Evolutionary conservation across 2,888 invertebrate species (phyloP).

Genomic region (Strigamia transsilvanica): DNA sequence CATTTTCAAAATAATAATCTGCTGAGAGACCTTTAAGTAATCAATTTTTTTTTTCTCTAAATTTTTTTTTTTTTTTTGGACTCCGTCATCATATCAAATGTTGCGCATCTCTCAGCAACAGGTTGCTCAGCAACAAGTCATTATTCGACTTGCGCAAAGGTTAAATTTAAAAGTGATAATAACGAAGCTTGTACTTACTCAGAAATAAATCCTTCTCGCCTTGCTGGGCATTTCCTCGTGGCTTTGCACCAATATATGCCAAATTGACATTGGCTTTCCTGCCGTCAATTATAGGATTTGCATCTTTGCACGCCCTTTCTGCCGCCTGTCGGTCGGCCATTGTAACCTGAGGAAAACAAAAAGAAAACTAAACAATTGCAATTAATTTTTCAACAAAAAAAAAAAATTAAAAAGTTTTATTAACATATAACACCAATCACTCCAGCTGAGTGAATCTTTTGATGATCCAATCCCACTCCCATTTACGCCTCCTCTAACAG

Average conservation of each 20-base stretch:
- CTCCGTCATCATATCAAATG: not conserved
- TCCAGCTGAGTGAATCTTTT: not conserved
- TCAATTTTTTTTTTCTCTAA: not conserved
- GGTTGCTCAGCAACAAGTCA: conserved; percentile 34
- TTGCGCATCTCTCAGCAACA: conserved; percentile 48
- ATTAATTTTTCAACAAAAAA: too few relatives aligned
- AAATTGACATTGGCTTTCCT: conserved; percentile 98
- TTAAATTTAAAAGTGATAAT: not conserved
- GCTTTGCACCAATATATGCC: conserved; percentile 96
- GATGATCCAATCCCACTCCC: not conserved
- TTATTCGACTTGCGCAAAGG: not conserved
- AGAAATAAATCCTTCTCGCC: conserved; percentile 62
- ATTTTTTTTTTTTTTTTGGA: too few relatives aligned
- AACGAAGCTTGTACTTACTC: conserved; percentile 56
- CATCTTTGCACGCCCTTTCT: conserved; percentile 95
- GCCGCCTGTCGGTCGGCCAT: conserved; percentile 96
- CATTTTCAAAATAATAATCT: not conserved
- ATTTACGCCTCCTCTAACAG: conserved; percentile 2
- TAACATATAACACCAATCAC: too few relatives aligned
- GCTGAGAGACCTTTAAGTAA: not conserved
- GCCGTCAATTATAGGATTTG: conserved; percentile 98
- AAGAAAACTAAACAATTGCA: not conserved
- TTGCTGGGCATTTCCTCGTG: conserved; percentile 76
- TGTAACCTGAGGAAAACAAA: conserved; percentile 79
- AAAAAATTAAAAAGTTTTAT: too few relatives aligned